Evolutionary conservation across 2,888 invertebrate genomes (phyloP), one percentile per base, ranked within the genome.

Genomic region (Pristionchus arcanus): DNA sequence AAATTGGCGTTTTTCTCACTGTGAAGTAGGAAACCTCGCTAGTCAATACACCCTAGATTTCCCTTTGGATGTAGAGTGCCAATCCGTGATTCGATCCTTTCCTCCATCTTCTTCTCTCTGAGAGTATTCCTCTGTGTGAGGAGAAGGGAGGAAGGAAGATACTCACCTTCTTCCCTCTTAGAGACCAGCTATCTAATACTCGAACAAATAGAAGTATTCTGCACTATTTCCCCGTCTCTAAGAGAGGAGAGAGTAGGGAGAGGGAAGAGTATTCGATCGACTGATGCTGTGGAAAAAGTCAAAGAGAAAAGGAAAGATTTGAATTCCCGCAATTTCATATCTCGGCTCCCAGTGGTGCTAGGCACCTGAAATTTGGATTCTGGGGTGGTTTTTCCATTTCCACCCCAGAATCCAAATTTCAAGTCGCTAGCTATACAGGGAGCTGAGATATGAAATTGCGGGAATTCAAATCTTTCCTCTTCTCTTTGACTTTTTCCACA

Each of bases 131-230:
- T 77, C 42, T 42, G 42, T 42, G 74, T 25, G 74, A 77, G 74
- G 34, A 49, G 28, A n/a, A 42, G 42, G 9, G 81, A 42, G 81
- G 81, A 81, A 81, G 81, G 81, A 81, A 81, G 81, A 85, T 59
- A 85, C 59, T 85, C 59, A 31, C 34, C 83, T 83, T 28, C 49
- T 81, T 63, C 63, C 63, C 84, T 59, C 55, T 85, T 49, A 49
- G 49, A 28, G 31, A 7, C 84, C 34, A 31, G 55, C 59, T 59
- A 85, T 85, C 84, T 85, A 59, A 55, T 85, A 55, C 59, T 59
- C 84, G 84, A 85, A 59, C 84, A 85, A 85, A 85, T 85, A 85
- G 84, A 59, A 34, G 84, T 55, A 85, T 49, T n/a, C 28, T 55
- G 31, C 59, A 59, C 84, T 85, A 31, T 85, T 85, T 55, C 31